Evolutionary conservation across 2,113 vertebrate genomes (phyloP), one percentile per base, ranked within the genome.

Genomic region (Mus pahari): DNA sequence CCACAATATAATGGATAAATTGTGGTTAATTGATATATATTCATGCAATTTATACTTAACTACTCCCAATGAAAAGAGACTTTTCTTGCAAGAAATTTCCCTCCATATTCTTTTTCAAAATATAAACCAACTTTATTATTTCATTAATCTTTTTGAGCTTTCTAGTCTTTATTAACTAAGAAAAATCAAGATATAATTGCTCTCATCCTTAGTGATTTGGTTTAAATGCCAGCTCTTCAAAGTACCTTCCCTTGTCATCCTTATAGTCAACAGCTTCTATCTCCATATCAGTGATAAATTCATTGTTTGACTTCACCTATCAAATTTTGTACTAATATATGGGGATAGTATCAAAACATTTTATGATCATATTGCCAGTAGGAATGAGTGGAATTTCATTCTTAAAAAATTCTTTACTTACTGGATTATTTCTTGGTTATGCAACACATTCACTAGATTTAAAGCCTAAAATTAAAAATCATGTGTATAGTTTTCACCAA

Each of bases 51-150:
- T 17, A 12, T 48, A 45, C 33, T 79, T 71, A 42, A 33, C 50
- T 70, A 17, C 3, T 31, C 39, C 68, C 8, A 66, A 1, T 6
- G 17, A 87, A 4, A 36, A 71, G 24, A 88, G 55, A 90, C 17
- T 73, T 83, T 94, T 74, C 55, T 78, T 5, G 14, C 12, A 84
- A 70, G 26, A 64, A 7, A 48, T 17, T 28, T 31, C 50, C n/a
- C 91, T 74, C 48, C 31, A 62, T 66, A 71, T 91, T 95, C 58
- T 39, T 88, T 95, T 81, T 94, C 70, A 81, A 81, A 88, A 89
- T 74, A 62, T 36, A 83, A 33, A 45, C 13, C 5, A 79, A 5
- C 62, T 91, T 45, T 79, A 20, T 45, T 28, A 45, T 96, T 91
- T 89, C 22, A 89, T 92, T 79, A 48, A 87, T 22, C 8, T 91